A percentile compares a stretch with the other conserved stretches of the same genome.
These are phyloP conservation scores for Hydriomena furcata DNA, from an alignment of 2,888 invertebrate species.

Conservation along the genomic window DNA sequence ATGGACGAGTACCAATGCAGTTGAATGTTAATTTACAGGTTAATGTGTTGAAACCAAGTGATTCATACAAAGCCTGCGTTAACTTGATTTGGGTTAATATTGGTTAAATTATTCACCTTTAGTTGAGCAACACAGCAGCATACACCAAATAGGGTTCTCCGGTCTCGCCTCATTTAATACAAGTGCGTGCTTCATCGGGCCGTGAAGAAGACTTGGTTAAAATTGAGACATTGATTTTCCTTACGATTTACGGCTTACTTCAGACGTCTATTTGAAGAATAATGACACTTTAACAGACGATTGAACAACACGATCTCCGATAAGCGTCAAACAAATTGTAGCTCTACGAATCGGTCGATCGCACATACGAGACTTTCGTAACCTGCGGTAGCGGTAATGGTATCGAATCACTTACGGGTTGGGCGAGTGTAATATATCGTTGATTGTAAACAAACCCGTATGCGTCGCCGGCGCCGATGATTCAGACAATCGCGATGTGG, in stretches of 20 bases:
- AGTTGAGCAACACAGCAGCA: conserved; percentile 27
- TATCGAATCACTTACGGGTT: conserved; percentile 44
- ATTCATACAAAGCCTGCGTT: conserved; percentile 8
- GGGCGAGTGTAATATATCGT: conserved; percentile 68
- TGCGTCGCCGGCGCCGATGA: conserved; percentile 67
- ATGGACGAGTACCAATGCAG: not conserved
- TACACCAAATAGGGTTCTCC: conserved; percentile 33
- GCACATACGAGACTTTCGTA: conserved; percentile 33
- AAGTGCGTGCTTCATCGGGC: conserved; percentile 52
- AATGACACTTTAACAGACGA: conserved; percentile 12
- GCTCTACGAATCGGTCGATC: conserved; percentile 19
- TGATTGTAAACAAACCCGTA: conserved; percentile 73
- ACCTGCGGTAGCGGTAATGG: conserved; percentile 41
- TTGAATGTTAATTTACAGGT: conserved; percentile 3
- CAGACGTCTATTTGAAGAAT: conserved; percentile 20
- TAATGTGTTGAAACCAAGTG: conserved; percentile 8
- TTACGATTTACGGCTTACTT: conserved; percentile 25
- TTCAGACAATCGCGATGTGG: conserved; percentile 77
- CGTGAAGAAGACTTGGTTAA: conserved; percentile 55
- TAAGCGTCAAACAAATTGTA: not conserved
- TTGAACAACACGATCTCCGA: conserved; percentile 13
- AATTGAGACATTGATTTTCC: conserved; percentile 57
- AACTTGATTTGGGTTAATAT: conserved; percentile 20
- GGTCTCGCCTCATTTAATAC: conserved; percentile 57
- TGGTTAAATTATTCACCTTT: conserved; percentile 26